Evolutionary conservation across 2,113 vertebrate species (phyloP).

Genomic region (Calyptommatus sinebrachiatus): DNA sequence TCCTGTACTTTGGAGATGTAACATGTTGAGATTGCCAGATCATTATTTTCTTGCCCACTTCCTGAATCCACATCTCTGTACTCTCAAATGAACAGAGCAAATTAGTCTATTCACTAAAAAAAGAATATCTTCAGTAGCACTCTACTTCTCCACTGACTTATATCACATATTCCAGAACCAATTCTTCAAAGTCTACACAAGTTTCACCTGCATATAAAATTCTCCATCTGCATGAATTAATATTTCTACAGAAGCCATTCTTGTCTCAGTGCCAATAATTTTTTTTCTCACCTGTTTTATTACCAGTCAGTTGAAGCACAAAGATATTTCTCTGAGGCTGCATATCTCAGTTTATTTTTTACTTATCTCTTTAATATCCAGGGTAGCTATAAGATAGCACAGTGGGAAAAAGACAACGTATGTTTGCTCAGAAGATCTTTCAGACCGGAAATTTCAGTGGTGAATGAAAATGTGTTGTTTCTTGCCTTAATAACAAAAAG

Average conservation of each 20-base stretch:
- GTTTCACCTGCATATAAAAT: not conserved
- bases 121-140: not conserved
- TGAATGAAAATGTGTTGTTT: not conserved
- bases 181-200: not conserved
- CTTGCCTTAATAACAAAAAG: not conserved
- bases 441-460: slow-evolving; percentile 3
- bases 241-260: not conserved
- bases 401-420: not conserved
- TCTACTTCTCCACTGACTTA: not conserved
- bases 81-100: not conserved
- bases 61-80: not conserved
- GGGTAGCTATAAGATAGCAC: not conserved
- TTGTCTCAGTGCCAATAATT: too few relatives aligned
- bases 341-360: not conserved
- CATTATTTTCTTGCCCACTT: not conserved
- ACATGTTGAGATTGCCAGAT: not conserved
- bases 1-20: not conserved
- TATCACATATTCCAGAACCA: not conserved
- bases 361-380: not conserved
- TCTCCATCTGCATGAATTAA: not conserved
- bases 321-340: not conserved
- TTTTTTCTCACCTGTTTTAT: not conserved
- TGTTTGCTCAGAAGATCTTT: not conserved
- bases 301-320: not conserved
- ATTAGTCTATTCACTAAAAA: not conserved